Evolutionary conservation across 2,113 vertebrate species (phyloP), one percentile per base, ranked within the genome.

Genomic region (Oenanthe oenanthe): DNA sequence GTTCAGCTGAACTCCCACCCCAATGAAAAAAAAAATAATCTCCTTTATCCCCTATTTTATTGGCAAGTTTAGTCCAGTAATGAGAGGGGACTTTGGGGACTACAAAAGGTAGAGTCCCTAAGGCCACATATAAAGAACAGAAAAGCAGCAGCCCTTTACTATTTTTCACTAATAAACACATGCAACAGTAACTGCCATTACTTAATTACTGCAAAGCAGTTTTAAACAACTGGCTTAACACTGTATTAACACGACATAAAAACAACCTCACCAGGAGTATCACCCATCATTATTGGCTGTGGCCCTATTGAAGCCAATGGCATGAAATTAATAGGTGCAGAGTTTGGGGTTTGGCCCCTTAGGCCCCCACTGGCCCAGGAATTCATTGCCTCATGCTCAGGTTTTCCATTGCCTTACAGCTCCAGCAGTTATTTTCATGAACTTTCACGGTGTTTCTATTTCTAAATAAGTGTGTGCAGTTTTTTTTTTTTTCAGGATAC

Each of bases 221-320:
- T 97, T 96, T 95, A 96, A 96, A 96, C 93, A 96, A 95, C 96
- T 96, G 88, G 82, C 93, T 97, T 97, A 93, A 93, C 95, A 95
- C 93, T 80, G 89, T 95, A 92, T 97, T 96, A 96, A 94, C 96
- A 97, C 78, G 57, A 92, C 85, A 51, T 96, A 96, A 97, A 97
- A 96, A 90, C 78, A 93, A 93, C 88, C 31, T 1, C 89, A 89
- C 66, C 38, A 95, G 85, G 91, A 83, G 50, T 93, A 95, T 82
- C 87, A 34, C 93, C 66, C 63, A 2, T 63, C 88, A 60, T 93
- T 93, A 82, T 80, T 93, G 94, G 85, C 18, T 32, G 56, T 67
- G 92, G 89, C 68, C 71, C 88, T 83, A 40, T 36, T 85, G 93
- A 90, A 97, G 67, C 51, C 93, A 92, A 32, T 74, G 40, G 88